phyloP scores from a whole-genome alignment of 2,888 invertebrate species.

The Neria commutata region DNA sequence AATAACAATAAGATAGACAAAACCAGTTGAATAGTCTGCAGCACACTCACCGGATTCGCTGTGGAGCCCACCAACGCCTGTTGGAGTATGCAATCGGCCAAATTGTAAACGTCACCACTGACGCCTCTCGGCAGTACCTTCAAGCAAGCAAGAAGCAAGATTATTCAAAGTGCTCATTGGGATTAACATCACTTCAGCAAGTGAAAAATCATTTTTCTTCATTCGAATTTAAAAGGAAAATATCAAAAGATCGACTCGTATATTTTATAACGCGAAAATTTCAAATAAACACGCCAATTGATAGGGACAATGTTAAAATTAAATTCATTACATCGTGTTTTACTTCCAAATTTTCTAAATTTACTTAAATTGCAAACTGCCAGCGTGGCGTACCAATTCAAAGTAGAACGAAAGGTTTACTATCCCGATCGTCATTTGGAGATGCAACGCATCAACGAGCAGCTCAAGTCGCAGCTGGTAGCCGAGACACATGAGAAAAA shows the following conservation, averaged over 20 bases:
- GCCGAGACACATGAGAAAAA: conserved; percentile 27
- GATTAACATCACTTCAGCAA: background rate
- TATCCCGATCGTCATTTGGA: conserved; percentile 52
- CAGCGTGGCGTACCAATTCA: conserved; percentile 26
- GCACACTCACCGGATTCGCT: conserved; percentile 69
- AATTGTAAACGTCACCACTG: conserved; percentile 90
- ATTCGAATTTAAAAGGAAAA: background rate
- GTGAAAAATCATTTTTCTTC: background rate
- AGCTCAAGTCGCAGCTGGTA: conserved; percentile 30
- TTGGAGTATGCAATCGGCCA: conserved; percentile 91
- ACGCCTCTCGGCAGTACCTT: conserved; percentile 83
- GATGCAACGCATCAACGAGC: conserved; percentile 37
- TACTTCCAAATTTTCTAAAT: conserved; percentile 34
- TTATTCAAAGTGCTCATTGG: background rate
- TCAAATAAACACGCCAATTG: no score
- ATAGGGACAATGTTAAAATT: conserved; percentile 41
- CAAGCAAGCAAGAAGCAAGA: background rate
- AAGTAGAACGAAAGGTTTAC: conserved; percentile 33
- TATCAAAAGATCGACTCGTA: conserved; percentile 14
- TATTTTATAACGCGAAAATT: conserved; percentile 1
- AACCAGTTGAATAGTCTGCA: background rate
- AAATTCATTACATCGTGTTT: conserved; percentile 25
- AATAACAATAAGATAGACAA: background rate
- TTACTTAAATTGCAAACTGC: conserved; percentile 26
- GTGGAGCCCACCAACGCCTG: conserved; percentile 93